Conservation (phyloP, 2,888 invertebrate genomes). For the Callyntrura sp. region DNA sequence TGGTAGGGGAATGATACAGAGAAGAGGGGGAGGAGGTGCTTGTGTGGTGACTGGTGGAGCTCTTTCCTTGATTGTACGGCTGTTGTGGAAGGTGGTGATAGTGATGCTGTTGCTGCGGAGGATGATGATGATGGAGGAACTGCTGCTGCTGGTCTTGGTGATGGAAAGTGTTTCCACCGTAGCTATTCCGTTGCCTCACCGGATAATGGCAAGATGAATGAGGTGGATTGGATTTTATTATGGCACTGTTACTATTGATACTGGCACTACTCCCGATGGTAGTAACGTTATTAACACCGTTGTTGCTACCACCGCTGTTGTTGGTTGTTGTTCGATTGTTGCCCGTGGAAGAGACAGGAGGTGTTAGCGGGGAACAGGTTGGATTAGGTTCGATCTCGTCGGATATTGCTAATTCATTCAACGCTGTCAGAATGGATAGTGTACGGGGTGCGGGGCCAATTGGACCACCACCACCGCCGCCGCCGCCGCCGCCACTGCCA, state of each 20-base stretch:
- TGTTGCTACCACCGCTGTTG: no score
- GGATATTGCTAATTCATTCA: slow-evolving; percentile 82
- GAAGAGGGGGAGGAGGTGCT: not conserved
- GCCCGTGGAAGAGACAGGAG: slow-evolving; percentile 47
- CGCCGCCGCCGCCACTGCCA: not conserved
- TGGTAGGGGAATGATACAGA: slow-evolving; percentile 34
- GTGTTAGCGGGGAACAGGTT: slow-evolving; percentile 47
- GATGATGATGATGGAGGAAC: slow-evolving; percentile 54
- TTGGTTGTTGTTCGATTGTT: slow-evolving; percentile 28
- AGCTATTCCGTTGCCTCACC: slow-evolving; percentile 21
- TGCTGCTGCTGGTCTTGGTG: not conserved
- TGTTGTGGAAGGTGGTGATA: slow-evolving; percentile 19
- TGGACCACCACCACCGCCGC: slow-evolving; percentile 39
- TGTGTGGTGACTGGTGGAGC: not conserved
- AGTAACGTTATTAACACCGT: no score
- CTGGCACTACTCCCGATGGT: no score
- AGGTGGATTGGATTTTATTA: slow-evolving; percentile 61
- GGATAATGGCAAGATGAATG: slow-evolving; percentile 65
- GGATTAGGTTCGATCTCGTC: slow-evolving; percentile 61
- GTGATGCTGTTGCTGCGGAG: slow-evolving; percentile 10
- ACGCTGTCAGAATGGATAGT: slow-evolving; percentile 82
- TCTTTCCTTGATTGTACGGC: no score
- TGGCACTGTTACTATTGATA: no score
- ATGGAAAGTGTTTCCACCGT: slow-evolving; percentile 21
- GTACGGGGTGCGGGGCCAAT: slow-evolving; percentile 80